Percentiles rank a stretch among this genome's conserved stretches.
Evolutionary conservation across 2,797 vertebrate species (phyloP).

Genomic region (Sparidentex hasta): DNA sequence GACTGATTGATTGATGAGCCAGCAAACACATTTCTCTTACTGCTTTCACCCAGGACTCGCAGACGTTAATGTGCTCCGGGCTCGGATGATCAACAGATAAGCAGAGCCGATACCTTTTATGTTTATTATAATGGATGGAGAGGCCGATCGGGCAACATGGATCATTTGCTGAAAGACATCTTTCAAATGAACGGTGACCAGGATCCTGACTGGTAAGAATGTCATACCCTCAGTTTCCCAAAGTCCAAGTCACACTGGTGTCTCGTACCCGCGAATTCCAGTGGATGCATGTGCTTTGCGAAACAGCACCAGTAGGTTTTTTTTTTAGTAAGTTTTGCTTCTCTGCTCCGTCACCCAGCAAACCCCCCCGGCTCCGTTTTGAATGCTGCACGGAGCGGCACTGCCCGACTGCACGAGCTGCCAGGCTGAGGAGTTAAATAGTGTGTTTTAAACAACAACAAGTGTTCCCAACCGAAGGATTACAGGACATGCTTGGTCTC

Average conservation of each 20-base stretch:
- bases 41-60: constrained; percentile 12
- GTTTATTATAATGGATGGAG: constrained; percentile 24
- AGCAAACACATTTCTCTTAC: constrained; percentile 38
- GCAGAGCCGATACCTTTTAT: constrained; percentile 1
- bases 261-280: no score
- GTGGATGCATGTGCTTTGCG: no score
- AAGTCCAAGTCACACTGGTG: background rate
- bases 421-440: no score
- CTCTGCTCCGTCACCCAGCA: no score
- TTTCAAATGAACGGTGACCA: constrained; percentile 9
- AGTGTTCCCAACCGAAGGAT: no score
- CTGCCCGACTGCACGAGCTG: no score
- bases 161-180: constrained; percentile 15
- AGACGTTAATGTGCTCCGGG: constrained; percentile 1
- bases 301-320: no score
- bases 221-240: background rate
- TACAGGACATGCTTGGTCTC: no score
- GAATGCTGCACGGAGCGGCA: no score
- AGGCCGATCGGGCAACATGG: constrained; percentile 1
- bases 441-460: no score
- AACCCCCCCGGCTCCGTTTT: no score
- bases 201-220: background rate
- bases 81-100: constrained; percentile 33
- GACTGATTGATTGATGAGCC: constrained; percentile 65
- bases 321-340: no score